These are phyloP conservation scores for Glossophaga mutica DNA, from an alignment of 2,797 vertebrate genomes.

Conservation along the genomic window DNA sequence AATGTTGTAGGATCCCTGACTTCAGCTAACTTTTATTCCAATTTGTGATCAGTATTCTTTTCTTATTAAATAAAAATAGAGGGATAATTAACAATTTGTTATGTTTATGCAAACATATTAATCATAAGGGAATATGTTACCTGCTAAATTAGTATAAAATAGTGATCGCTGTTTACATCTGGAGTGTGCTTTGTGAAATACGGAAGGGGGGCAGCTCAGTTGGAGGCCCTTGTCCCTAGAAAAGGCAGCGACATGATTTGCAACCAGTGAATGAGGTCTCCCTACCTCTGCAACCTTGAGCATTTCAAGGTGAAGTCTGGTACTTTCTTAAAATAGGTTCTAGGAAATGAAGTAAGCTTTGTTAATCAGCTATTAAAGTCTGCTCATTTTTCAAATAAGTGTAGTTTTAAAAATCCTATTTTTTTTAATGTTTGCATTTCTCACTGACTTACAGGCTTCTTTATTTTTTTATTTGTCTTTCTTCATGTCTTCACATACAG, in stretches of 20 bases:
- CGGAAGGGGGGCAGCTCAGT: not conserved
- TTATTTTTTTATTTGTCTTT: not conserved
- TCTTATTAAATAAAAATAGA: slow-evolving; percentile 6
- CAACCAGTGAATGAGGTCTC: not conserved
- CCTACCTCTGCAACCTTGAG: not conserved
- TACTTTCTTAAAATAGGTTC: slow-evolving; percentile 2
- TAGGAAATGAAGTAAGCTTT: slow-evolving; percentile 53
- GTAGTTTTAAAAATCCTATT: not conserved
- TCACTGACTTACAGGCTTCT: not conserved
- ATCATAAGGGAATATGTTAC: not conserved
- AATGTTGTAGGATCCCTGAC: not conserved
- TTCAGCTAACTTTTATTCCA: not conserved
- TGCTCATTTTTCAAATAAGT: not conserved
- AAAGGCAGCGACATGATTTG: not conserved
- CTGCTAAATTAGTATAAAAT: not conserved
- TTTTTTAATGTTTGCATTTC: not conserved
- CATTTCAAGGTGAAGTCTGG: not conserved
- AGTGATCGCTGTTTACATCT: not conserved
- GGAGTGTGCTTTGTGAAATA: not conserved
- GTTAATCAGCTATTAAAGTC: slow-evolving; percentile 7
- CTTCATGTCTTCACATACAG: not conserved
- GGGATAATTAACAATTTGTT: not conserved
- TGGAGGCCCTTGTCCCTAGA: not conserved
- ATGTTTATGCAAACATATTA: not conserved
- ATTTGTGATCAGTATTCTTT: not conserved